phyloP scores from a whole-genome alignment of 2,113 vertebrate genomes.

The Alligator mississippiensis region DNA sequence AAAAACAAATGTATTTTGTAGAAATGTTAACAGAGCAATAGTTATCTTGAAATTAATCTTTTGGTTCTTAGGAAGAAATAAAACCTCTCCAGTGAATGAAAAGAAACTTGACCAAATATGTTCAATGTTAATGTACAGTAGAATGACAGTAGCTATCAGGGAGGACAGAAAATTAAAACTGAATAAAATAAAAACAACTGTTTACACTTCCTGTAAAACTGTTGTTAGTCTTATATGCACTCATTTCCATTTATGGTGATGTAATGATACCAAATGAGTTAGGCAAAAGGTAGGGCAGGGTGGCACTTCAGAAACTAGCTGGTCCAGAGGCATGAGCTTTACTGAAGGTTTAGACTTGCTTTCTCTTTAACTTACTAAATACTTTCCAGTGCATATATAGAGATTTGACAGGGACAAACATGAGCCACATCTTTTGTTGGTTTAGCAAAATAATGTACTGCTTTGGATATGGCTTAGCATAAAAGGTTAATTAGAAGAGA shows the following conservation, averaged over 20 bases:
- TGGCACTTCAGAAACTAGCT: neutral
- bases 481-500: neutral
- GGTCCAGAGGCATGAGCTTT: neutral
- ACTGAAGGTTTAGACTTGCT: neutral
- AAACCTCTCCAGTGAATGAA: neutral
- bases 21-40: neutral
- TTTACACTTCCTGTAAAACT: neutral
- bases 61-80: neutral
- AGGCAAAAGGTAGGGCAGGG: neutral
- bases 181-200: neutral
- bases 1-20: neutral
- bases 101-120: neutral
- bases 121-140: neutral
- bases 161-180: neutral
- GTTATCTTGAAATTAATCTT: neutral
- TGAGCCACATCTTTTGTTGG: neutral
- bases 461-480: neutral
- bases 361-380: neutral
- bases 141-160: neutral
- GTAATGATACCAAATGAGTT: neutral
- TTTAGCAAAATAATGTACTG: rapidly evolving
- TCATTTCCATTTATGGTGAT: neutral
- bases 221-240: neutral
- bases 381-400: neutral
- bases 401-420: neutral